phyloP scores from a whole-genome alignment of 2,113 vertebrate genomes.

The Anser brachyrhynchus region DNA sequence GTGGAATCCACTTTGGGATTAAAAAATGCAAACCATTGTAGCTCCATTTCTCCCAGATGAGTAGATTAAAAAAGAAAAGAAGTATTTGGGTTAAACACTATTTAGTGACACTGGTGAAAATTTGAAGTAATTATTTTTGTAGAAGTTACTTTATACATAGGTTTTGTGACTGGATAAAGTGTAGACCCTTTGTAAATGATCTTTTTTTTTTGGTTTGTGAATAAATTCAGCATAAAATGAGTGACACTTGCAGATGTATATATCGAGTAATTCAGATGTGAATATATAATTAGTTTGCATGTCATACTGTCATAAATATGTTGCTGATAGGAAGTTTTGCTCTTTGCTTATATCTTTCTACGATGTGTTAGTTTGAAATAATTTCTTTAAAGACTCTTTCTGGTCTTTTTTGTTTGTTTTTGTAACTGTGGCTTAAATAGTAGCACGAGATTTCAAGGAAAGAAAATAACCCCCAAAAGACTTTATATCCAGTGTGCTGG shows the following conservation, averaged over 20 bases:
- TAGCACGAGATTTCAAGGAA: background rate
- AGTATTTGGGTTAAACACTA: background rate
- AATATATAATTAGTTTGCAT: background rate
- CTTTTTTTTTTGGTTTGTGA: background rate
- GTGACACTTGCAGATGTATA: background rate
- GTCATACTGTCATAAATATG: background rate
- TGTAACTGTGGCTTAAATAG: background rate
- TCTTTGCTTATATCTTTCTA: background rate
- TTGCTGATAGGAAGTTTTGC: background rate
- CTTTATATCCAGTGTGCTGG: background rate
- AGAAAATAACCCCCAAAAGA: background rate
- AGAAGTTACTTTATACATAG: background rate
- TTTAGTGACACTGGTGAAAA: background rate
- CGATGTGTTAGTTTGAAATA: background rate
- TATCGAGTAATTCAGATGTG: background rate
- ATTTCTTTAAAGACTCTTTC: background rate
- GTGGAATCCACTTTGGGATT: conserved; percentile 52
- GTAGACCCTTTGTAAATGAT: background rate
- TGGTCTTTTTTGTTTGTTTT: background rate
- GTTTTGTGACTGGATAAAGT: background rate
- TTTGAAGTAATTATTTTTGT: background rate
- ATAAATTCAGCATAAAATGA: background rate
- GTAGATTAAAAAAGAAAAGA: background rate
- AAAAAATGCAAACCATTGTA: background rate
- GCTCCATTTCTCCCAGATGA: conserved; percentile 23